These are phyloP conservation scores for Tokudaia tokunoshimensis DNA, from an alignment of 2,797 vertebrate genomes.

Conservation along the genomic window DNA sequence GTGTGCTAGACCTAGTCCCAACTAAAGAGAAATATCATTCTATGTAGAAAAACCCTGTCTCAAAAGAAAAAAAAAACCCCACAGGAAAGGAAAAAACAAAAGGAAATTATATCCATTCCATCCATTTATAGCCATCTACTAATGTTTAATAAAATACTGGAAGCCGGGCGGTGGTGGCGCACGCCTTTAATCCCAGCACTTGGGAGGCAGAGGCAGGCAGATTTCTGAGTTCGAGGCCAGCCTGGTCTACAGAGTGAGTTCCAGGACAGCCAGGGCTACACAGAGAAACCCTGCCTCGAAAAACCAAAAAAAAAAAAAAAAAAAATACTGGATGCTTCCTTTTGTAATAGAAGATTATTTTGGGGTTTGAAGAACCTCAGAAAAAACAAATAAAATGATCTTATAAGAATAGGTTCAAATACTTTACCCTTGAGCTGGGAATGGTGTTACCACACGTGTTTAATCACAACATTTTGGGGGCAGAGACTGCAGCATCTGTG, in stretches of 20 bases:
- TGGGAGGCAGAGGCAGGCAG: no score
- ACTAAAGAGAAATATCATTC: background rate
- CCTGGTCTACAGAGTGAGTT: no score
- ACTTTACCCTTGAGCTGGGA: background rate
- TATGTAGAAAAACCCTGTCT: background rate
- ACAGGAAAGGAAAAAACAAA: background rate
- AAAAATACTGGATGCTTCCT: slow-evolving; percentile 15
- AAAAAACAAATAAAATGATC: background rate
- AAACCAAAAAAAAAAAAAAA: no score
- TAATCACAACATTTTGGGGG: background rate
- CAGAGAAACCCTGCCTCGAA: no score
- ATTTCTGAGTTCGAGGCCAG: no score
- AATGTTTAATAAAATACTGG: slow-evolving; percentile 39
- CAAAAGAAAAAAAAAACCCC: background rate
- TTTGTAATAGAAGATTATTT: slow-evolving; percentile 49
- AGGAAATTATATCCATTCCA: background rate
- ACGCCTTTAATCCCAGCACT: no score
- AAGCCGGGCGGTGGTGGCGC: no score
- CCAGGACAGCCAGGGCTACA: no score
- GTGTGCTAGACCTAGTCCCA: background rate
- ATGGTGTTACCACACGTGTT: background rate
- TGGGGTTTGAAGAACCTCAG: slow-evolving; percentile 10
- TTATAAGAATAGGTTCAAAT: slow-evolving; percentile 43
- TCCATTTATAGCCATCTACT: slow-evolving; percentile 23
- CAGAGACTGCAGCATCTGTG: background rate